Evolutionary conservation across 2,113 vertebrate genomes (phyloP).

Genomic region (Raphicerus campestris): DNA sequence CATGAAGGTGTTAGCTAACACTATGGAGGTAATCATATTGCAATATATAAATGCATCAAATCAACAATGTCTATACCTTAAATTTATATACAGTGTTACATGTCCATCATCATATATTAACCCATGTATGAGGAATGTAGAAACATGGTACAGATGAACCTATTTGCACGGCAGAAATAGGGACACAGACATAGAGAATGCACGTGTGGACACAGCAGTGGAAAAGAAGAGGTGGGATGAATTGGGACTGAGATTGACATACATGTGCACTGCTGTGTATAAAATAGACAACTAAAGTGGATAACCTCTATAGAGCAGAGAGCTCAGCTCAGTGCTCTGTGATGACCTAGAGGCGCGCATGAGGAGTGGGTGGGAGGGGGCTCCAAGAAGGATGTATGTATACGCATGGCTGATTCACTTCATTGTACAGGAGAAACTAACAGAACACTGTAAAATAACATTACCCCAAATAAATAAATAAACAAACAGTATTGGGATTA

Average conservation of each 20-base stretch:
- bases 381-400: background rate
- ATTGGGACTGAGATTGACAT: background rate
- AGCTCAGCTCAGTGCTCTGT: background rate
- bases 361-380: background rate
- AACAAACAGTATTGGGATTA: background rate
- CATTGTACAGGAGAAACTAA: background rate
- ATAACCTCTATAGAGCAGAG: background rate
- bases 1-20: background rate
- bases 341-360: background rate
- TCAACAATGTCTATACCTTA: background rate
- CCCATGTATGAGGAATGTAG: background rate
- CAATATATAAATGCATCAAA: background rate
- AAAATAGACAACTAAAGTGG: background rate
- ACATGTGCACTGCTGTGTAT: background rate
- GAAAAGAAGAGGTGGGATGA: background rate
- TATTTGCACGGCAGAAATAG: background rate
- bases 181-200: background rate
- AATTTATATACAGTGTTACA: background rate
- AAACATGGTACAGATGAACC: background rate
- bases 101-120: background rate
- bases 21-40: background rate
- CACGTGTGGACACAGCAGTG: background rate
- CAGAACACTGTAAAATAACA: background rate
- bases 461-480: background rate
- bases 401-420: background rate